Conservation (phyloP, 2,113 vertebrate species). For the Siniperca chuatsi region DNA sequence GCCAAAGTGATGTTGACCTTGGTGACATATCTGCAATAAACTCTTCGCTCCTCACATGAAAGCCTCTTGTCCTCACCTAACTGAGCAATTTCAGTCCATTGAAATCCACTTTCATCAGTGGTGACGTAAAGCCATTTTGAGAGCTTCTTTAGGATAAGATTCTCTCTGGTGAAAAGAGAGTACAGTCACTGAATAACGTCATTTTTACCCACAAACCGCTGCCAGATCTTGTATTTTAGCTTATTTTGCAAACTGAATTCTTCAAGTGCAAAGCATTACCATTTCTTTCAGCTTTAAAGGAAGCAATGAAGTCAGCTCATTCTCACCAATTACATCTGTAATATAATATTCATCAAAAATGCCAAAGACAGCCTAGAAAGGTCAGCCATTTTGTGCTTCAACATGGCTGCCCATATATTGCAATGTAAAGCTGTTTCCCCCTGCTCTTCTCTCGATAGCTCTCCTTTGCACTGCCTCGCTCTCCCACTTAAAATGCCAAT, state of each 20-base stretch:
- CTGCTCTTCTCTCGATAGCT: constrained; percentile 57
- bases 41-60: constrained; percentile 49
- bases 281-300: neutral
- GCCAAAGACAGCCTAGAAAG: constrained; percentile 66
- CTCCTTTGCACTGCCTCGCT: constrained; percentile 73
- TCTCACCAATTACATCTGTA: constrained; percentile 25
- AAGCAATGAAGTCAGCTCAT: constrained; percentile 29
- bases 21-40: constrained; percentile 60
- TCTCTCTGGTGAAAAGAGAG: constrained; percentile 28
- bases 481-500: constrained; percentile 84
- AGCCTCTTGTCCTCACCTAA: constrained; percentile 55
- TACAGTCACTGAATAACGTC: constrained; percentile 6
- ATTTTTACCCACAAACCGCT: constrained; percentile 3
- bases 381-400: constrained; percentile 83
- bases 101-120: constrained; percentile 54
- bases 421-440: constrained; percentile 70
- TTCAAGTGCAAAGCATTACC: neutral
- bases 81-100: constrained; percentile 62
- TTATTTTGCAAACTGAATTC: constrained; percentile 24
- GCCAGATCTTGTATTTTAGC: neutral
- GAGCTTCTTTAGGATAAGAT: constrained; percentile 46
- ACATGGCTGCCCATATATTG: constrained; percentile 80
- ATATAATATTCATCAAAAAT: constrained; percentile 49
- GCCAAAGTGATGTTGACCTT: constrained; percentile 55
- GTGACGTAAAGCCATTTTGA: constrained; percentile 46